Evolutionary conservation across 2,113 vertebrate genomes (phyloP).

Genomic region (Oreotrochilus melanogaster): DNA sequence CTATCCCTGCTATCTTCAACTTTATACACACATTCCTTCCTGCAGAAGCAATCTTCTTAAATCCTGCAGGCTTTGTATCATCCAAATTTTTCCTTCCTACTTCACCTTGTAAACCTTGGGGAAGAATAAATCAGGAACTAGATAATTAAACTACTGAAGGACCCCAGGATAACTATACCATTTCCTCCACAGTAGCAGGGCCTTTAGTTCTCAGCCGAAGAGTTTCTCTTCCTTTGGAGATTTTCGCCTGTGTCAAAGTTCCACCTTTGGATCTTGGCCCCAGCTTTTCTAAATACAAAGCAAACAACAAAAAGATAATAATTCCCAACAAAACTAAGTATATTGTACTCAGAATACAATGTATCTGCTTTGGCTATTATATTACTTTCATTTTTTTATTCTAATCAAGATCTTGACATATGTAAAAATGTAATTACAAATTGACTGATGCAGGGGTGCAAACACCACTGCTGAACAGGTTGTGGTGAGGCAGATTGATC

Average conservation of each 20-base stretch:
- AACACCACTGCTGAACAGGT: background rate
- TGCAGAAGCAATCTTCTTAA: background rate
- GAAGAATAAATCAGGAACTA: background rate
- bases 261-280: conserved; percentile 86
- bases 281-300: conserved; percentile 85
- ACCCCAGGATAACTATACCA: conserved; percentile 75
- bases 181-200: conserved; percentile 90
- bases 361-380: background rate
- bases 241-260: conserved; percentile 79
- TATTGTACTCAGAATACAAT: background rate
- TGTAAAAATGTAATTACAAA: background rate
- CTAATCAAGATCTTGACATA: background rate
- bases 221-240: conserved; percentile 85
- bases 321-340: background rate
- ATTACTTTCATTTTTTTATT: background rate
- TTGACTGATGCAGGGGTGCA: background rate
- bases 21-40: background rate
- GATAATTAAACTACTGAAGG: background rate
- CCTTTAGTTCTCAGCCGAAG: conserved; percentile 91
- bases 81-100: background rate
- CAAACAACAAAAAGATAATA: background rate
- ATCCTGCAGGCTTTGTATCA: background rate
- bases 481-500: background rate
- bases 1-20: background rate
- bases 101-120: background rate